phyloP scores from a whole-genome alignment of 2,888 invertebrate species.

The Andrena bucephala region DNA sequence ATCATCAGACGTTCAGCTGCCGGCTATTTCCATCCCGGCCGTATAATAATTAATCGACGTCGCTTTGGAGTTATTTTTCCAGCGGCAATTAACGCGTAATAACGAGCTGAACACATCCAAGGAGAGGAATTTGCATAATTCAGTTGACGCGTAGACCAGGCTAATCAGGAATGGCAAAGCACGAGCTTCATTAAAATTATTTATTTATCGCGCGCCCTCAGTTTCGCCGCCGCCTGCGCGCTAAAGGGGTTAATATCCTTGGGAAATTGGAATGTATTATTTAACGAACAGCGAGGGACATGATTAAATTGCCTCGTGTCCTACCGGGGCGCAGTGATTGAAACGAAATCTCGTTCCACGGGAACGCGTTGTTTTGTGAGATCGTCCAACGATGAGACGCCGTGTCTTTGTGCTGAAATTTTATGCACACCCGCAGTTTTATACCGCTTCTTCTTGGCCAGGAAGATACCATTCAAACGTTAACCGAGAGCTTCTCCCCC shows the following conservation, averaged over 20 bases:
- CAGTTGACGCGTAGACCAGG: constrained; percentile 45
- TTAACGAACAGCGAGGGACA: constrained; percentile 48
- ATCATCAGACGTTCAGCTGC: neutral
- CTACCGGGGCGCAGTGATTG: constrained; percentile 42
- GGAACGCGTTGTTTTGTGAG: neutral
- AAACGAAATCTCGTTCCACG: constrained; percentile 35
- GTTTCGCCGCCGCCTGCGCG: constrained; percentile 23
- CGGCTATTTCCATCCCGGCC: neutral
- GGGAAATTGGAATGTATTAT: constrained; percentile 68
- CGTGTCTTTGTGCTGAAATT: neutral
- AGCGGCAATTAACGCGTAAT: constrained; percentile 12
- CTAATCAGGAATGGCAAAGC: constrained; percentile 57
- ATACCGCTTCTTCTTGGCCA: neutral
- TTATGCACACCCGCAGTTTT: neutral
- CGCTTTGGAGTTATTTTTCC: constrained; percentile 13
- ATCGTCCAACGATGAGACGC: neutral
- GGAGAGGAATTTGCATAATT: constrained; percentile 46
- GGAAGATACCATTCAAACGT: neutral
- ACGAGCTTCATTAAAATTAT: constrained; percentile 60
- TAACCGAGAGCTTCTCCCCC: neutral
- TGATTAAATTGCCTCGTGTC: constrained; percentile 53
- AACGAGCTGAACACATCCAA: constrained; percentile 40
- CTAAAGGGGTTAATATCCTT: constrained; percentile 68
- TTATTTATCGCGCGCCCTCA: constrained; percentile 54
- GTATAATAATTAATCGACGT: constrained; percentile 28